These are phyloP conservation scores for Stenolophus ochropezus DNA, from an alignment of 2,888 invertebrate genomes.

Conservation along the genomic window DNA sequence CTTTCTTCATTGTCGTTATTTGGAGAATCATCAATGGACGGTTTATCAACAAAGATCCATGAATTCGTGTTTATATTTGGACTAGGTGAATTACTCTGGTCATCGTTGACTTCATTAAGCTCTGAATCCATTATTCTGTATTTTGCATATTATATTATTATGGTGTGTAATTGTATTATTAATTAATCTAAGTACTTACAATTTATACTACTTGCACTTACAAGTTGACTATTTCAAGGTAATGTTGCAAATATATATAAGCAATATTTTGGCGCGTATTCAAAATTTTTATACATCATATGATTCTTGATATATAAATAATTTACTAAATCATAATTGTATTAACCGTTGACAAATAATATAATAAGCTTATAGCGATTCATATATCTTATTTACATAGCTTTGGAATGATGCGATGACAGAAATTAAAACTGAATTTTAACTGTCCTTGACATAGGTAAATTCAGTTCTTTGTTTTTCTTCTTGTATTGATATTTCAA, in stretches of 20 bases:
- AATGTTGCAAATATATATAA: neutral
- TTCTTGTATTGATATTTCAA: too few species aligned
- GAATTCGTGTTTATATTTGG: conserved; percentile 43
- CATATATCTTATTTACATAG: too few species aligned
- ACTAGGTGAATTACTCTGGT: neutral
- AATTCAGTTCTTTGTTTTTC: too few species aligned
- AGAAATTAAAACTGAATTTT: too few species aligned
- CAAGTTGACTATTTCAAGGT: neutral
- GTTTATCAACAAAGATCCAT: conserved; percentile 45
- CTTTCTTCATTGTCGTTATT: neutral
- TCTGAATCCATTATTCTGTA: neutral
- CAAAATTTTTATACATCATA: neutral
- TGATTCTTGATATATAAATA: too few species aligned
- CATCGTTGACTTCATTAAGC: neutral
- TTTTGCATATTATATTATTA: too few species aligned
- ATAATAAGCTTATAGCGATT: too few species aligned
- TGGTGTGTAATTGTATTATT: too few species aligned
- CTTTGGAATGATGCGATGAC: too few species aligned
- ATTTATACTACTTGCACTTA: neutral
- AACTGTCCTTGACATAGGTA: too few species aligned
- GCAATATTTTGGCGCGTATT: neutral
- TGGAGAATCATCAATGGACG: neutral
- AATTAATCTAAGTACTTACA: neutral
- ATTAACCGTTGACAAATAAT: too few species aligned
- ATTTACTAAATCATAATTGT: too few species aligned